Percentiles rank a stretch among this genome's conserved stretches.
These are phyloP conservation scores for Hemibagrus wyckioides DNA, from an alignment of 2,113 vertebrate genomes.

Conservation along the genomic window DNA sequence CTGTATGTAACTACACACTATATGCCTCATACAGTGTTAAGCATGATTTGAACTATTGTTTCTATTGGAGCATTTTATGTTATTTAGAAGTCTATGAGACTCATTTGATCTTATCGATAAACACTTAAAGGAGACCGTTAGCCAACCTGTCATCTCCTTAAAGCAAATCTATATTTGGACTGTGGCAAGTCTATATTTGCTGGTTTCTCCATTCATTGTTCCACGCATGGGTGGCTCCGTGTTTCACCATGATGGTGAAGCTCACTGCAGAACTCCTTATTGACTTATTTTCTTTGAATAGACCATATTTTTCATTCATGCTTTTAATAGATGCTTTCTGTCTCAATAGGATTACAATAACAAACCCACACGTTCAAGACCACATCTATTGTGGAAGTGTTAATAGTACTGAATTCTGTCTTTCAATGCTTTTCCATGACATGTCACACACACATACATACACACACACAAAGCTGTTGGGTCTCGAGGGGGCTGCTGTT, in stretches of 20 bases:
- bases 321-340: background rate
- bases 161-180: background rate
- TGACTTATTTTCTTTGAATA: background rate
- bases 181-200: background rate
- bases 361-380: background rate
- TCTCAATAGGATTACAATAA: background rate
- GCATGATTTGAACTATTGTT: background rate
- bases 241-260: background rate
- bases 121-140: background rate
- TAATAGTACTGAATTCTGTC: background rate
- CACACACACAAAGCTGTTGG: background rate
- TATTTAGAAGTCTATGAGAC: background rate
- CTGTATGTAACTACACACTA: background rate
- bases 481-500: constrained; percentile 26
- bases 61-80: background rate
- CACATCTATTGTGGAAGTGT: too few relatives aligned
- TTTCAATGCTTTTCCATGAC: constrained; percentile 6
- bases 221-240: background rate
- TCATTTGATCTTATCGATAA: background rate
- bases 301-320: background rate
- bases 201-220: constrained; percentile 3
- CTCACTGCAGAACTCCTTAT: background rate
- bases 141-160: background rate
- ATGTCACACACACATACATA: background rate
- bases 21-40: background rate